These are phyloP conservation scores for Tachina lurida DNA, from an alignment of 2,888 invertebrate species.

Conservation along the genomic window DNA sequence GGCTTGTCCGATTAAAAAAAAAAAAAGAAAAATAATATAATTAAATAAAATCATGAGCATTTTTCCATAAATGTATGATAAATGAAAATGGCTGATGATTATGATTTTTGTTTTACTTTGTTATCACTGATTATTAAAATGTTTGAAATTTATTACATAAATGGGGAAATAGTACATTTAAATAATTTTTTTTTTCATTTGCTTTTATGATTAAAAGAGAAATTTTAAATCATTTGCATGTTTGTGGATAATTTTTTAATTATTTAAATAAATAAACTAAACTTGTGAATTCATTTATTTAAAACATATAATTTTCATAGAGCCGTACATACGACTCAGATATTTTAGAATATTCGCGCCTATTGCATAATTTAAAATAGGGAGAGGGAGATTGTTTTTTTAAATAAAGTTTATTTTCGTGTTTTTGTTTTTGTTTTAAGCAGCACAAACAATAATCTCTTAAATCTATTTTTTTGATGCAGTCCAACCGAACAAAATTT, in stretches of 20 bases:
- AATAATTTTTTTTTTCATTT: constrained; percentile 3
- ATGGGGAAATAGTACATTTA: constrained; percentile 31
- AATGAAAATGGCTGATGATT: constrained; percentile 23
- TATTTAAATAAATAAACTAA: neutral
- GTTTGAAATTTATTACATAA: constrained; percentile 54
- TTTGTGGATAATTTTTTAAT: neutral
- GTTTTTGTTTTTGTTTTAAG: too few species aligned
- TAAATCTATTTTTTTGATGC: too few species aligned
- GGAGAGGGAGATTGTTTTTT: too few species aligned
- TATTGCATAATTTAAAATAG: too few species aligned
- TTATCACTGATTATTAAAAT: constrained; percentile 18
- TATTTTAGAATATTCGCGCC: too few species aligned
- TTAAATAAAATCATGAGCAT: constrained; percentile 23
- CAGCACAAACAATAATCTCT: too few species aligned
- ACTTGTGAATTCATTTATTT: neutral
- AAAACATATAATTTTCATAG: too few species aligned
- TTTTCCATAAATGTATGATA: constrained; percentile 45
- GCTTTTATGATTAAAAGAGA: neutral
- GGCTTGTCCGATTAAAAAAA: neutral
- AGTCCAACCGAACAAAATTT: too few species aligned
- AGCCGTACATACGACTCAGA: too few species aligned
- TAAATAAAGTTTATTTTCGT: too few species aligned
- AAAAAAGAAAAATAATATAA: neutral
- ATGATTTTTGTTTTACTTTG: constrained; percentile 24
- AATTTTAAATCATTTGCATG: constrained; percentile 11